Conservation (phyloP, 2,888 invertebrate genomes). For the Drosophila kanekoi region DNA sequence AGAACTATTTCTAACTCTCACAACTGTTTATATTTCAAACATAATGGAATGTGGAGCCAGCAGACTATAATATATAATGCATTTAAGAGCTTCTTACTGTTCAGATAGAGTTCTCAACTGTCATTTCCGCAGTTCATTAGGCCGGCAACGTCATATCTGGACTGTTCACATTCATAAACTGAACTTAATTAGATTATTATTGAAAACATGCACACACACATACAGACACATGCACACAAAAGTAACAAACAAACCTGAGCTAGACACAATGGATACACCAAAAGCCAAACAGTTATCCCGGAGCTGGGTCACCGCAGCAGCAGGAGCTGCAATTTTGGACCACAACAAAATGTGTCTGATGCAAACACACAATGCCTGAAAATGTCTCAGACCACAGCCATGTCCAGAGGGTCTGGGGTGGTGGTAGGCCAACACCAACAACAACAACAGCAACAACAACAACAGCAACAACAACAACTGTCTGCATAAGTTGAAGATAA, state of each 20-base stretch:
- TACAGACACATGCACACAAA: constrained; percentile 21
- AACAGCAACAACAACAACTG: constrained; percentile 39
- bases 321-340: constrained; percentile 41
- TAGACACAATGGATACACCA: constrained; percentile 55
- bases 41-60: neutral
- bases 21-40: neutral
- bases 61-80: neutral
- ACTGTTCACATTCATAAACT: constrained; percentile 52
- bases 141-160: constrained; percentile 21
- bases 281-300: constrained; percentile 53
- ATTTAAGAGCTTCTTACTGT: constrained; percentile 5
- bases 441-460: too few species aligned
- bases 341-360: constrained; percentile 77
- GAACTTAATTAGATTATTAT: constrained; percentile 76
- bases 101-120: constrained; percentile 20
- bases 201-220: constrained; percentile 54
- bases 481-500: constrained; percentile 80
- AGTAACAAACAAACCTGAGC: constrained; percentile 58
- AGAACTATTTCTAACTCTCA: neutral
- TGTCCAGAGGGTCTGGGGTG: constrained; percentile 20
- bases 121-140: constrained; percentile 46
- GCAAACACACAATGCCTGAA: constrained; percentile 67
- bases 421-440: constrained; percentile 31
- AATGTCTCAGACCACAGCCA: constrained; percentile 74
- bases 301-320: constrained; percentile 47